Conservation (phyloP, 2,113 vertebrate genomes). For the Neolamprologus ventralis region DNA sequence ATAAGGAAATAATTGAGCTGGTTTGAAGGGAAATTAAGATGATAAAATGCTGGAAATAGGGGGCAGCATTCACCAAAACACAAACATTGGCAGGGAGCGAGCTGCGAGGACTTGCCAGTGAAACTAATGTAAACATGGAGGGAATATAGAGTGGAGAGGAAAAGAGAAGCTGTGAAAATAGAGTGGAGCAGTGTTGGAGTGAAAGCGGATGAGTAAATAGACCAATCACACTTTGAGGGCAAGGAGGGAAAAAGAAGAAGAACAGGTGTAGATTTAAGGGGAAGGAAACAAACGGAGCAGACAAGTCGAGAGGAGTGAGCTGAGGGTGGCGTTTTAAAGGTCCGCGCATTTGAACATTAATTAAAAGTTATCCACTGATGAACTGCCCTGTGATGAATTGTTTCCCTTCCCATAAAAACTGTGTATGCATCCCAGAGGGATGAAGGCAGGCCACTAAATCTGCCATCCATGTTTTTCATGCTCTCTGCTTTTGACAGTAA, state of each 20-base stretch:
- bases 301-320: neutral
- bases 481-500: constrained; percentile 55
- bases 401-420: constrained; percentile 62
- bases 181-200: constrained; percentile 5
- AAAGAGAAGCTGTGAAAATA: constrained; percentile 18
- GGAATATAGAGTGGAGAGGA: constrained; percentile 42
- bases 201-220: constrained; percentile 24
- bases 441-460: constrained; percentile 49
- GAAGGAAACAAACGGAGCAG: neutral
- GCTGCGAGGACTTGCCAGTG: constrained; percentile 16
- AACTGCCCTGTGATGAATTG: constrained; percentile 60
- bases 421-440: constrained; percentile 36
- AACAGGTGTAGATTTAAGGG: neutral
- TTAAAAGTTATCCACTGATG: constrained; percentile 64
- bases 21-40: constrained; percentile 5
- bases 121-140: constrained; percentile 49
- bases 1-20: constrained; percentile 10
- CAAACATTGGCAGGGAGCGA: constrained; percentile 22
- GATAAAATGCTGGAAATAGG: constrained; percentile 23
- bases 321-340: constrained; percentile 34
- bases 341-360: constrained; percentile 43
- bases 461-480: constrained; percentile 58
- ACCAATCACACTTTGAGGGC: neutral
- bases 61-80: constrained; percentile 19
- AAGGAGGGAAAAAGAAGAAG: neutral